Evolutionary conservation across 2,888 invertebrate genomes (phyloP).

Genomic region (Dione juno): DNA sequence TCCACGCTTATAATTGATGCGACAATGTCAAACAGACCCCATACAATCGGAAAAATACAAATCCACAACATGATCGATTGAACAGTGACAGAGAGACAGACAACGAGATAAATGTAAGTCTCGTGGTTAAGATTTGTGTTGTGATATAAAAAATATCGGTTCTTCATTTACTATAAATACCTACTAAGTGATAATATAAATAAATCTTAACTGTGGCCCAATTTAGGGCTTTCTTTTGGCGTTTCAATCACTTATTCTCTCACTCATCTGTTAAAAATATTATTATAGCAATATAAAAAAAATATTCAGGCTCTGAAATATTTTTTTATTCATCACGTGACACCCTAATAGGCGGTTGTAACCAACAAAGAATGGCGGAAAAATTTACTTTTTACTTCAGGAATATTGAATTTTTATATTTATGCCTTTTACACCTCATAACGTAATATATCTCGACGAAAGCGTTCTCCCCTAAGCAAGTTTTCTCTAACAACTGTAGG

Average conservation of each 20-base stretch:
- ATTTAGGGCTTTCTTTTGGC: no score
- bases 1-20: slow-evolving; percentile 83
- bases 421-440: slow-evolving; percentile 83
- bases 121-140: slow-evolving; percentile 31
- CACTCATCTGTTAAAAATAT: no score
- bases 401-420: slow-evolving; percentile 84
- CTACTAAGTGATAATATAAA: neutral
- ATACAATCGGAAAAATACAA: slow-evolving; percentile 82
- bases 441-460: slow-evolving; percentile 79
- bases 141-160: slow-evolving; percentile 4
- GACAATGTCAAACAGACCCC: slow-evolving; percentile 77
- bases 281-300: neutral
- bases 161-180: neutral
- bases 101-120: slow-evolving; percentile 41
- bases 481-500: slow-evolving; percentile 72
- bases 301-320: slow-evolving; percentile 36
- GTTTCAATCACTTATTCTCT: no score
- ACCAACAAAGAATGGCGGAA: slow-evolving; percentile 68
- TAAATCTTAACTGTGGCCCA: neutral
- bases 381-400: slow-evolving; percentile 69
- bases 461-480: slow-evolving; percentile 69
- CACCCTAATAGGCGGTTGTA: slow-evolving; percentile 63
- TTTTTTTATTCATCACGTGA: slow-evolving; percentile 51
- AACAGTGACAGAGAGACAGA: slow-evolving; percentile 49
- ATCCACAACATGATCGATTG: slow-evolving; percentile 80